These are phyloP conservation scores for Tenualosa thibaudeaui DNA, from an alignment of 2,797 vertebrate genomes.

Conservation along the genomic window DNA sequence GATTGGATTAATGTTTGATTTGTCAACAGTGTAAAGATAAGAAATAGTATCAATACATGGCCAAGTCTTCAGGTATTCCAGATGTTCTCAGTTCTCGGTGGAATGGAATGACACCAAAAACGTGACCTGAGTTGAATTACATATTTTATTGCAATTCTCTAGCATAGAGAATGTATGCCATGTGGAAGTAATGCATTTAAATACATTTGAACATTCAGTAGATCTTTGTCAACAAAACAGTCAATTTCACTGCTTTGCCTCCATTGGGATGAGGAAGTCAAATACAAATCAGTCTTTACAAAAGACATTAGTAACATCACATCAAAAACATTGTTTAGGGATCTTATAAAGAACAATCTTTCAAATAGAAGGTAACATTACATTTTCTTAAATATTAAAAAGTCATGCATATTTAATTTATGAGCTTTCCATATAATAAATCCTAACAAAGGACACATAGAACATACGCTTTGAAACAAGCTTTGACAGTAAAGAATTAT, in stretches of 20 bases:
- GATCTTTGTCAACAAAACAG: neutral
- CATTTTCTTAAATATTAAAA: conserved; percentile 13
- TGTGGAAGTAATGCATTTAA: neutral
- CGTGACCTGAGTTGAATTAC: neutral
- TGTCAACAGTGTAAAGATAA: too few relatives aligned
- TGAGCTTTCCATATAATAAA: neutral
- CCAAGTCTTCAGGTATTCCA: too few relatives aligned
- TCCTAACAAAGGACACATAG: neutral
- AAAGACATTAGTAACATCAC: neutral
- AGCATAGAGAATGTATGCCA: neutral
- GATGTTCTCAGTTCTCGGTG: neutral
- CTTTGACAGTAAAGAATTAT: neutral
- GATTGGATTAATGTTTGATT: too few relatives aligned
- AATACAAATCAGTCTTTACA: neutral
- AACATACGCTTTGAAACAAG: neutral
- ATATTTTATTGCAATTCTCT: neutral
- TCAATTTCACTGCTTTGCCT: neutral
- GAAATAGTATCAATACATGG: too few relatives aligned
- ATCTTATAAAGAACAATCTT: neutral
- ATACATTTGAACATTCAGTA: neutral
- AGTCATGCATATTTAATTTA: neutral
- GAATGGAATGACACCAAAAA: neutral
- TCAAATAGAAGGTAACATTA: neutral
- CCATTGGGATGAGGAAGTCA: neutral
- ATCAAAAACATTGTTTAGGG: neutral